Conservation (phyloP, 64 coral and sea anemone species). For the Exaiptasia diaphana region DNA sequence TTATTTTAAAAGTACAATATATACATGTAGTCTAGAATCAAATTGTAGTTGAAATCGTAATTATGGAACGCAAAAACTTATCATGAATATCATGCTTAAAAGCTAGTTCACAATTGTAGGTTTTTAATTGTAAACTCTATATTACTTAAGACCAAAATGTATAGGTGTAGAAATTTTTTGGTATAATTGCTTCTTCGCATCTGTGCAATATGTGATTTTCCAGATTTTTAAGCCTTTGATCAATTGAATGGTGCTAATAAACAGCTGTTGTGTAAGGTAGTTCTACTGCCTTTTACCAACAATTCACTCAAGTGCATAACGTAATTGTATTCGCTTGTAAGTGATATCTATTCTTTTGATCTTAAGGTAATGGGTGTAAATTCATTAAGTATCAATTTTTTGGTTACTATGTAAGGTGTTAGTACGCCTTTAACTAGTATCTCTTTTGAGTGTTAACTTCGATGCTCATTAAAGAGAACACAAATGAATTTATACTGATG, state of each 20-base stretch:
- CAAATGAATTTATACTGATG: constrained; percentile 46
- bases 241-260: constrained; percentile 4
- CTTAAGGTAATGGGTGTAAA: constrained; percentile 36
- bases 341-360: constrained; percentile 34
- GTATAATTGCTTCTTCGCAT: no score
- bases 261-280: constrained; percentile 33
- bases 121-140: no score
- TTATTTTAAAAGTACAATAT: no score
- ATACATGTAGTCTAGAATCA: no score
- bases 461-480: constrained; percentile 62
- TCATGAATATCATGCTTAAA: no score
- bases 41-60: no score
- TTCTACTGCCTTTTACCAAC: constrained; percentile 24
- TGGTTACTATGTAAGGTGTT: constrained; percentile 53
- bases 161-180: no score
- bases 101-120: no score
- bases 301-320: constrained; percentile 36
- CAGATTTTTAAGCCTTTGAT: no score
- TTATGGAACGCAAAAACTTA: no score
- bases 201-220: no score
- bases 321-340: constrained; percentile 15
- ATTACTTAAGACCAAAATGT: no score
- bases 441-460: constrained; percentile 33
- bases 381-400: constrained; percentile 48
- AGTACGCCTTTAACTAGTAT: constrained; percentile 44